Conservation (phyloP, 2,888 invertebrate genomes). For the Biston stratarius region DNA sequence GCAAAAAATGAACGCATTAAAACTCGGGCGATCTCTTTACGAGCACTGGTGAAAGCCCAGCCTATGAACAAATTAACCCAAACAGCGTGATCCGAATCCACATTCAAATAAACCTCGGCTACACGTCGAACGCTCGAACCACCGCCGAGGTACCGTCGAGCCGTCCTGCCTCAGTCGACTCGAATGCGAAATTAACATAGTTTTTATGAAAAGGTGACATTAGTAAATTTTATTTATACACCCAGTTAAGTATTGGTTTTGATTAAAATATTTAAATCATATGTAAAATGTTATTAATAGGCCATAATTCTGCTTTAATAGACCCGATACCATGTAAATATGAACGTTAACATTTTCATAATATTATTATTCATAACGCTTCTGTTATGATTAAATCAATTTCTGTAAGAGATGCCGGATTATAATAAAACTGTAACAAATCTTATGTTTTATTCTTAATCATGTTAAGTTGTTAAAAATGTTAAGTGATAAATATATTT, state of each 20-base stretch:
- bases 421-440: constrained; percentile 25
- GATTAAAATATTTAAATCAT: constrained; percentile 35
- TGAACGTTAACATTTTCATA: constrained; percentile 27
- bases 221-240: constrained; percentile 23
- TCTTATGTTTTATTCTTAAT: constrained; percentile 9
- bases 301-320: constrained; percentile 32
- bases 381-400: constrained; percentile 27
- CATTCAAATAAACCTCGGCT: constrained; percentile 22
- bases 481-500: constrained; percentile 9
- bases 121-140: background rate
- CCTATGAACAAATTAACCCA: constrained; percentile 38
- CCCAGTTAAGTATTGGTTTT: constrained; percentile 20
- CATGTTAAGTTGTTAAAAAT: constrained; percentile 2
- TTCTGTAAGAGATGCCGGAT: background rate
- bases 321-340: constrained; percentile 27
- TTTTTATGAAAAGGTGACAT: constrained; percentile 26
- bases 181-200: constrained; percentile 27
- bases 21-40: constrained; percentile 53
- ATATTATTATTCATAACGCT: constrained; percentile 31
- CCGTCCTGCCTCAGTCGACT: background rate
- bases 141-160: constrained; percentile 1
- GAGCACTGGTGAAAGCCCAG: constrained; percentile 41
- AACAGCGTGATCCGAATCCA: constrained; percentile 42
- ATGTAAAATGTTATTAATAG: constrained; percentile 33
- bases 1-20: constrained; percentile 73